A percentile compares a stretch with the other conserved stretches of the same genome.
Conservation (phyloP, 2,113 vertebrate species). For the Sander vitreus region DNA sequence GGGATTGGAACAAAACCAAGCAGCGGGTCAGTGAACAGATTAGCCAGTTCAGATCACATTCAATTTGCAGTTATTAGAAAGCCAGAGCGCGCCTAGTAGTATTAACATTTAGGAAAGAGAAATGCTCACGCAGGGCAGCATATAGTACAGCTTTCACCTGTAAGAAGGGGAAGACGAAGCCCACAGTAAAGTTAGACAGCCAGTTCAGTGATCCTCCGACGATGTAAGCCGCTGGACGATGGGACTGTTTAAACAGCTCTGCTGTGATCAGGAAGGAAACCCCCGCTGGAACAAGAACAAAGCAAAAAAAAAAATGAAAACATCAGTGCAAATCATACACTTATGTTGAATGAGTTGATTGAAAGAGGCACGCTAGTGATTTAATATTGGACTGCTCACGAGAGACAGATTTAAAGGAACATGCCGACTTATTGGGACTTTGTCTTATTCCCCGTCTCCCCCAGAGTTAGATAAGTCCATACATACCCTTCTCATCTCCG, state of each 20-base stretch:
- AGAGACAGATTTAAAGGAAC: neutral
- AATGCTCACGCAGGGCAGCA: neutral
- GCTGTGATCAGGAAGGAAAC: constrained; percentile 92
- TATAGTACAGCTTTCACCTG: constrained; percentile 82
- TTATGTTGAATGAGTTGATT: neutral
- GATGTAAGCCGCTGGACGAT: constrained; percentile 90
- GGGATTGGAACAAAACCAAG: neutral
- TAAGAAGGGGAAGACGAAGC: constrained; percentile 92
- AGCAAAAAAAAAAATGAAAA: neutral
- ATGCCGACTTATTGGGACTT: too few relatives aligned
- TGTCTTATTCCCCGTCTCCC: too few relatives aligned
- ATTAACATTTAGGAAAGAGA: neutral
- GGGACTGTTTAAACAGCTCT: constrained; percentile 92
- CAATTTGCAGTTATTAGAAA: neutral
- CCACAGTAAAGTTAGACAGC: constrained; percentile 93
- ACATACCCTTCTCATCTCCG: too few relatives aligned
- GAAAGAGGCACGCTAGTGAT: neutral
- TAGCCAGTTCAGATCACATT: neutral
- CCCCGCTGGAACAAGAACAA: constrained; percentile 77
- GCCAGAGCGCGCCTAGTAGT: neutral
- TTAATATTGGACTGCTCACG: neutral
- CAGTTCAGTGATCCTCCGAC: constrained; percentile 92
- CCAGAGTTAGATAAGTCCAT: too few relatives aligned
- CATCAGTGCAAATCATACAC: neutral
- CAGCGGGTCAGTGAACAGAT: neutral